Percentiles rank a stretch among this genome's conserved stretches.
Evolutionary conservation across 2,797 vertebrate species (phyloP).

Genomic region (Onychomys leucogaster): DNA sequence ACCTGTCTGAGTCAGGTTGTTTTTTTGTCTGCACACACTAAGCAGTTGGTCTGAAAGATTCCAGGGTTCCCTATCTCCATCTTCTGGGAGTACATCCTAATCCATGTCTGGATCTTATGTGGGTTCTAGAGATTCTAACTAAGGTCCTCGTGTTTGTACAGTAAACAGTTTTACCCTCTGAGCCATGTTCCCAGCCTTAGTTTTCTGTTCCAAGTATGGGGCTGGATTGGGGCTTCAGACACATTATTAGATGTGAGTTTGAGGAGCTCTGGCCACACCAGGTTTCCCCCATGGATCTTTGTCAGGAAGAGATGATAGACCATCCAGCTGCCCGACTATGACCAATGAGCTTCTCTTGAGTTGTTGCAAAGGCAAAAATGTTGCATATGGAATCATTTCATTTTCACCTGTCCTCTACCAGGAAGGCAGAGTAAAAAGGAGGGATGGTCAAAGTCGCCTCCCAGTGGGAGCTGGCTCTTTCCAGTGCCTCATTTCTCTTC

Average conservation of each 20-base stretch:
- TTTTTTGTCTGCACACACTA: background rate
- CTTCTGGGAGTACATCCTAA: background rate
- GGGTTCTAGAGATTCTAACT: background rate
- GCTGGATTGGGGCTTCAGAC: background rate
- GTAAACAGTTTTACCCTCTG: background rate
- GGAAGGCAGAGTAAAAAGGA: conserved; percentile 43
- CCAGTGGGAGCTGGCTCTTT: conserved; percentile 54
- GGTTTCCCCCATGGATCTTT: conserved; percentile 67
- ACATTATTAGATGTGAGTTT: conserved; percentile 19
- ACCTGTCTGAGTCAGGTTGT: background rate
- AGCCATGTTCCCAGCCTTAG: background rate
- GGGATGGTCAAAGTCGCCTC: conserved; percentile 39
- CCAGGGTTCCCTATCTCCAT: background rate
- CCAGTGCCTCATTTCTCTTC: conserved; percentile 58
- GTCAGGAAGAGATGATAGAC: background rate
- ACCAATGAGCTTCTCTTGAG: background rate
- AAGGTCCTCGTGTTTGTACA: no score
- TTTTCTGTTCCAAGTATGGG: conserved; percentile 60
- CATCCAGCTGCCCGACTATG: background rate
- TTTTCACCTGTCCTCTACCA: conserved; percentile 16
- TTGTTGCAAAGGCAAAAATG: conserved; percentile 30
- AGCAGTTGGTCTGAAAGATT: no score
- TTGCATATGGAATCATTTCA: background rate
- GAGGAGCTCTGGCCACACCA: conserved; percentile 55
- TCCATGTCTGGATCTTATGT: background rate